Evolutionary conservation across 1,140 invertebrate genomes (phyloP).

Genomic region (Diplogasteroides magnus): DNA sequence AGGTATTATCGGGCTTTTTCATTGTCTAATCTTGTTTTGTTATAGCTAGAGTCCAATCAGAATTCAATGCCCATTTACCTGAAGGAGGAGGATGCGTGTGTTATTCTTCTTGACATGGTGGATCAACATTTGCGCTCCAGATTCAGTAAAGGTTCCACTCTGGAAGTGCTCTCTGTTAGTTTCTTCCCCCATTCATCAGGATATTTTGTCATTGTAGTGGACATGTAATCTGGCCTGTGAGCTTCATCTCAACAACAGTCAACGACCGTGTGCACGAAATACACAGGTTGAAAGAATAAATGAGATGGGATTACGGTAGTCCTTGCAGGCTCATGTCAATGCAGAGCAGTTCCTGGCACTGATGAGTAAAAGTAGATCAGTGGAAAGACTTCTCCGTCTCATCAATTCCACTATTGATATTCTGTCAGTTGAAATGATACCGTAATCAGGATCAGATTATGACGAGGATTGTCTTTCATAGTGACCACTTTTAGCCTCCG

Average conservation of each 20-base stretch:
- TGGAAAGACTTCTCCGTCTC: neutral
- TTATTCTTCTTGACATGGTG: neutral
- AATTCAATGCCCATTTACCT: neutral
- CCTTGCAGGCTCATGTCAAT: neutral
- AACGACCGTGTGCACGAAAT: neutral
- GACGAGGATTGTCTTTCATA: neutral
- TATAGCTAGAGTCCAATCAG: neutral
- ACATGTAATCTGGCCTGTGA: neutral
- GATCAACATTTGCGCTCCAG: neutral
- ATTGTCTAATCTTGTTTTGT: too few species aligned
- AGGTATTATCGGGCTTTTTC: neutral
- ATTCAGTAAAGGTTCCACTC: neutral
- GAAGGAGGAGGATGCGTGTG: neutral
- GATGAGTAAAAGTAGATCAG: neutral
- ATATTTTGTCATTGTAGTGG: neutral
- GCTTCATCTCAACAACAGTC: neutral
- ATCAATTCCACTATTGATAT: neutral
- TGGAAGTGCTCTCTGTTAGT: neutral
- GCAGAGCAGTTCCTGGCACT: neutral
- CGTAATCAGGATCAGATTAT: neutral
- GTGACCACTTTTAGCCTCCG: too few species aligned
- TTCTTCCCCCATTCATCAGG: neutral
- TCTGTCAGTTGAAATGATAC: neutral
- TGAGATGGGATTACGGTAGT: neutral
- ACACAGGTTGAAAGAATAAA: neutral